phyloP scores from a whole-genome alignment of 2,797 vertebrate species.

The Anomalospiza imberbis region DNA sequence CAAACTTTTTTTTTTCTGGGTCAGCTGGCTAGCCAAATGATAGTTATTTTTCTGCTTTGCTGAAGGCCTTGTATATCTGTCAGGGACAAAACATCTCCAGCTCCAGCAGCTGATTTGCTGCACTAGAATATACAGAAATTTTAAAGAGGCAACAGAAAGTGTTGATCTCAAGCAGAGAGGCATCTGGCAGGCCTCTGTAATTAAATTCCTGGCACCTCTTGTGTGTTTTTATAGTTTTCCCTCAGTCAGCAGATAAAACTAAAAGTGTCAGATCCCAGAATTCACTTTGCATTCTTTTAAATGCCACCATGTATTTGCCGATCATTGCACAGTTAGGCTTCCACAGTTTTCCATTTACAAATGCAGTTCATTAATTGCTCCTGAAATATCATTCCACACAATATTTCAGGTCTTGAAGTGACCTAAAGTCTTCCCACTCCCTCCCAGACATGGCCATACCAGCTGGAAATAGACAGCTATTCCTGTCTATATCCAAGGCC shows the following conservation, averaged over 20 bases:
- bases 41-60: not conserved
- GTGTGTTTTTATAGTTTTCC: not conserved
- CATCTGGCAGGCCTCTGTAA: constrained; percentile 6
- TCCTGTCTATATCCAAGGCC: not conserved
- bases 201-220: constrained; percentile 5
- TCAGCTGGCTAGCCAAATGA: not conserved
- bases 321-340: not conserved
- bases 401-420: not conserved
- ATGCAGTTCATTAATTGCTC: not conserved
- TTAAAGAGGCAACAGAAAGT: not conserved
- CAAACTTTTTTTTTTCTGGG: not conserved
- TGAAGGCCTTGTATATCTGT: not conserved
- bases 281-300: not conserved
- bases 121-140: not conserved
- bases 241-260: constrained; percentile 5
- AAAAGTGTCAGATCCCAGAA: not conserved
- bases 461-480: not conserved
- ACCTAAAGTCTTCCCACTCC: not conserved
- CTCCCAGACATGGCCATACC: not conserved
- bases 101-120: not conserved
- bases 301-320: not conserved
- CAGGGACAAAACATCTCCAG: not conserved
- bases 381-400: not conserved
- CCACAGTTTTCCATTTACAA: not conserved
- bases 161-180: constrained; percentile 11